Conservation (phyloP, 1,140 invertebrate species). For the Babylonia areolata region DNA sequence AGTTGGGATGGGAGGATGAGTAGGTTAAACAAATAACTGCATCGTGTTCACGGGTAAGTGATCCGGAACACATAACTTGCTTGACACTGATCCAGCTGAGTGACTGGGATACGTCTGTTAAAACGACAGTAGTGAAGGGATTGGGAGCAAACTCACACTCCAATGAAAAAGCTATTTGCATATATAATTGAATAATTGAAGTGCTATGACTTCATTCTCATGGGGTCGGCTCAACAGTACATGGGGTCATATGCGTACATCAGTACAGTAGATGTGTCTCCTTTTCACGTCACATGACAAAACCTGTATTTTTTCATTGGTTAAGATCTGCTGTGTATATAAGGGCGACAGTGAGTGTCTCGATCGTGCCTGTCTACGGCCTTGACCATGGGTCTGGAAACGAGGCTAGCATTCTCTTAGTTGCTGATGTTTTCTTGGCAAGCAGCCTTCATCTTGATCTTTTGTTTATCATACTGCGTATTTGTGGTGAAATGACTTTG, state of each 20-base stretch:
- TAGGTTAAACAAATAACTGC: too few species aligned
- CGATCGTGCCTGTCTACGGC: neutral
- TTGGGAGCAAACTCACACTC: too few species aligned
- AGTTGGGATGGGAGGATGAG: too few species aligned
- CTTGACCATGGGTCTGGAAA: constrained; percentile 19
- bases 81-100: too few species aligned
- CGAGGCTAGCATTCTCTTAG: constrained; percentile 39
- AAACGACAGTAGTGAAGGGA: too few species aligned
- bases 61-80: too few species aligned
- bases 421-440: constrained; percentile 37
- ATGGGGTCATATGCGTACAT: neutral
- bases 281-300: neutral
- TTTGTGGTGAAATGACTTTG: constrained; percentile 25
- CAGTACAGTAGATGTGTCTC: neutral
- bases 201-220: too few species aligned
- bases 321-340: neutral
- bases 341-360: neutral
- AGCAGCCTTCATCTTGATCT: constrained; percentile 33
- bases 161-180: too few species aligned
- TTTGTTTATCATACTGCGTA: constrained; percentile 32
- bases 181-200: too few species aligned
- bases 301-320: neutral
- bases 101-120: too few species aligned
- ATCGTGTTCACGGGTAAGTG: too few species aligned
- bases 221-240: too few species aligned